phyloP scores from a whole-genome alignment of 1,140 invertebrate species.

The Drosophila leontia region DNA sequence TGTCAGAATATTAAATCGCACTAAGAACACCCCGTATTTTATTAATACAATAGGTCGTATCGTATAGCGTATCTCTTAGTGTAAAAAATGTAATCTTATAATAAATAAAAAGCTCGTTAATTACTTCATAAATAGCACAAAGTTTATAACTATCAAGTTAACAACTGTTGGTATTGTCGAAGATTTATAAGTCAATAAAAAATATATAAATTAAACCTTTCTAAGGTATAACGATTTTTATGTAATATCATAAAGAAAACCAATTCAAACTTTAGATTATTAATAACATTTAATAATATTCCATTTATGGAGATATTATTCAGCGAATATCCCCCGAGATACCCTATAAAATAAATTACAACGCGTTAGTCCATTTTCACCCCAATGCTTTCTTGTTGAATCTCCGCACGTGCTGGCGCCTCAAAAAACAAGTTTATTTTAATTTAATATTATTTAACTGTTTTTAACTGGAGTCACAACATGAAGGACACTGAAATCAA shows the following conservation, averaged over 20 bases:
- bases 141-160: too few species aligned
- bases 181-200: too few species aligned
- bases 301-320: too few species aligned
- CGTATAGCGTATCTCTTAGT: background rate
- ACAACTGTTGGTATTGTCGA: too few species aligned
- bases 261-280: background rate
- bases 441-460: background rate
- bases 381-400: slow-evolving; percentile 8
- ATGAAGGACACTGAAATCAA: slow-evolving; percentile 55
- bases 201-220: too few species aligned
- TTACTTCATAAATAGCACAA: too few species aligned
- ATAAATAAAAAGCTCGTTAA: too few species aligned
- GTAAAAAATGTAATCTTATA: too few species aligned
- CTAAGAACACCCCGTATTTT: background rate
- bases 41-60: background rate
- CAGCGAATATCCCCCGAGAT: background rate
- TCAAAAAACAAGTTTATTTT: slow-evolving; percentile 14
- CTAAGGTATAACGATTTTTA: too few species aligned
- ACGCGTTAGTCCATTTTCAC: slow-evolving; percentile 8
- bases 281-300: too few species aligned
- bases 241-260: background rate
- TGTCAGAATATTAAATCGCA: background rate
- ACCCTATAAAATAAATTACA: slow-evolving; percentile 1
- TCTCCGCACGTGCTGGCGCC: slow-evolving; percentile 35
- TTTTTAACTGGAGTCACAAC: slow-evolving; percentile 7